phyloP scores from a whole-genome alignment of 92 coral and sea anemone species.

The Epizoanthus ramosus region DNA sequence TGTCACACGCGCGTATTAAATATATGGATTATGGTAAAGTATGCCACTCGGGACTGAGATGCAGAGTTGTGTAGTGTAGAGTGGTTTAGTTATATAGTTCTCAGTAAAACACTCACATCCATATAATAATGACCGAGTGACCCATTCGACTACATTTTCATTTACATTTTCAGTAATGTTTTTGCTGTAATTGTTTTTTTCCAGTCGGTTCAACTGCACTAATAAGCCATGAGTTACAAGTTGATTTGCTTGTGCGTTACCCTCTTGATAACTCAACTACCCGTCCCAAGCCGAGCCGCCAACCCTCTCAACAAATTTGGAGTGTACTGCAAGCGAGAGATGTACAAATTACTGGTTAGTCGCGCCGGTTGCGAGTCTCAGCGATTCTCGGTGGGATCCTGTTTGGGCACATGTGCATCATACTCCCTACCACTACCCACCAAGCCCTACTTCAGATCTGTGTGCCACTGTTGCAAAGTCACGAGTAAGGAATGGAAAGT shows the following conservation, averaged over 20 bases:
- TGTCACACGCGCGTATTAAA: too few relatives aligned
- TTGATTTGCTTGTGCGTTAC: neutral
- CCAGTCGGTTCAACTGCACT: neutral
- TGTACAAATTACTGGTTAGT: conserved; percentile 4
- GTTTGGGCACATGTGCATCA: conserved; percentile 43
- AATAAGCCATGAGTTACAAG: conserved; percentile 9
- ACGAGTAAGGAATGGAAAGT: conserved; percentile 1
- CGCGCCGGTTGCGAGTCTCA: conserved; percentile 36
- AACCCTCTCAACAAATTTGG: conserved; percentile 14
- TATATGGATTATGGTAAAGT: too few relatives aligned
- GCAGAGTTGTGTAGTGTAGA: too few relatives aligned
- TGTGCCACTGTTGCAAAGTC: conserved; percentile 45
- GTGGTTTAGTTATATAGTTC: too few relatives aligned
- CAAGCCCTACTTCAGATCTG: conserved; percentile 28
- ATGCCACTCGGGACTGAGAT: too few relatives aligned
- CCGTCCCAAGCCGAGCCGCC: neutral
- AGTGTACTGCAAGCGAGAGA: conserved; percentile 25
- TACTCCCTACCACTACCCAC: conserved; percentile 23
- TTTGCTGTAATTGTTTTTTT: neutral
- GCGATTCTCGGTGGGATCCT: conserved; percentile 34
- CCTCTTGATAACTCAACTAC: neutral
- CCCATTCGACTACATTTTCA: neutral
- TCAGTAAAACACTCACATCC: too few relatives aligned
- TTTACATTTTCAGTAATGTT: neutral
- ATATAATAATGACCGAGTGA: too few relatives aligned